Evolutionary conservation across 2,888 invertebrate species (phyloP), one percentile per base, ranked within the genome.

Genomic region (Acleris holmiana): DNA sequence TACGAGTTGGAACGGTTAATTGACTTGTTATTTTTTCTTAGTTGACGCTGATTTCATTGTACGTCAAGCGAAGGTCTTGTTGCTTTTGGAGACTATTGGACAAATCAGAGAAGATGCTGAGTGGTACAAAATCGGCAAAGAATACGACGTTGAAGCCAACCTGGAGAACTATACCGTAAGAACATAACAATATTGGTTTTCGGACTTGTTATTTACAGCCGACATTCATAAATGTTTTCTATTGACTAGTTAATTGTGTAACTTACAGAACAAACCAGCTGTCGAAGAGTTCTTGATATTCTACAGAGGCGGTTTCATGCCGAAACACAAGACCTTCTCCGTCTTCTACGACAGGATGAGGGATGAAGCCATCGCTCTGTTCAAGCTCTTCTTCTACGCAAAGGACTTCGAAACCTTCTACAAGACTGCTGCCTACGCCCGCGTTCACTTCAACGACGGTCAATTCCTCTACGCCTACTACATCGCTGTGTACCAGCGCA

Each of bases 391-490:
- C 76, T 93, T 88, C 83, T 92, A 93, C 66, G 94, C 95, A 53
- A 94, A 93, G 76, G 93, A 94, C 82, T 95, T 94, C 74, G 90
- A 93, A 0, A 93, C 93, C 58, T 94, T 95, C 85, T 93, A 93
- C 81, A 91, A 93, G 64, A 93, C 92, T 25, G 94, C 94, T 10
- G 86, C 92, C 10, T 94, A 87, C 85, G 93, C 91, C 13, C 93
- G 94, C 55, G 87, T 94, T 63, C 80, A 93, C 73, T 78, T 95
- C 25, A 95, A 96, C 82, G 94, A 94, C 69, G 93, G 93, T 55
- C 86, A 94, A 77, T 96, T 95, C 84, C 78, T 94, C 4, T 95
- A 95, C 76, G 89, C 94, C 5, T 88, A 94, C 76, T 93, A 93
- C 72, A 90, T 94, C 13, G 95, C 95, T 46, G 79, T 94, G 7